A percentile compares a stretch with the other conserved stretches of the same genome.
These are phyloP conservation scores for Speoplatyrhinus poulsoni DNA, from an alignment of 2,113 vertebrate genomes.

Conservation along the genomic window DNA sequence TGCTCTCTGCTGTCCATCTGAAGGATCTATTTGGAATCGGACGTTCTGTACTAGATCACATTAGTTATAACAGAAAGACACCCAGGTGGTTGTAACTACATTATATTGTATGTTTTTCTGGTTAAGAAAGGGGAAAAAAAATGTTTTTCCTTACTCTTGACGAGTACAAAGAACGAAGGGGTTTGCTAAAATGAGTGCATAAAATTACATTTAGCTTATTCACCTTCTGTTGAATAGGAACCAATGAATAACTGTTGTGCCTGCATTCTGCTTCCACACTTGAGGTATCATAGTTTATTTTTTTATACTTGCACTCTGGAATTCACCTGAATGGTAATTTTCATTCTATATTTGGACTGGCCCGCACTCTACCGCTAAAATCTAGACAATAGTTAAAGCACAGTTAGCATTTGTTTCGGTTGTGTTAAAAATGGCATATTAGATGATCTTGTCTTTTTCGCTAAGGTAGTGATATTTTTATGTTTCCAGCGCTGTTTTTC, in stretches of 20 bases:
- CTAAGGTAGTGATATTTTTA: slow-evolving; percentile 33
- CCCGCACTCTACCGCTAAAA: not conserved
- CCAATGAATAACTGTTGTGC: not conserved
- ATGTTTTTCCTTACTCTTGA: no score
- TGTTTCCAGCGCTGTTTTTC: slow-evolving; percentile 1
- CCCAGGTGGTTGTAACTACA: no score
- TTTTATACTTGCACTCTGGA: slow-evolving; percentile 5
- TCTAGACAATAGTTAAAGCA: not conserved
- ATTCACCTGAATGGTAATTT: slow-evolving; percentile 1
- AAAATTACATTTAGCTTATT: not conserved
- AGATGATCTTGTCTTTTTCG: slow-evolving; percentile 1
- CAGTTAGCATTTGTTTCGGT: slow-evolving; percentile 11
- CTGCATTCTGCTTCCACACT: not conserved
- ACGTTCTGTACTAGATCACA: not conserved
- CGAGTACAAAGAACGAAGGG: no score
- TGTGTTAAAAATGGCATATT: slow-evolving; percentile 13
- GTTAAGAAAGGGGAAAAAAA: no score
- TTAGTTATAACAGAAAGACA: no score
- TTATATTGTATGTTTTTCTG: no score
- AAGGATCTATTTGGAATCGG: not conserved
- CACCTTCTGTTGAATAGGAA: not conserved
- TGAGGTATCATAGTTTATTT: not conserved
- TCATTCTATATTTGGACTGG: not conserved
- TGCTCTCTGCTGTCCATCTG: slow-evolving; percentile 3
- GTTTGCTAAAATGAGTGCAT: no score